phyloP scores from a whole-genome alignment of 2,888 invertebrate genomes.

The Physocephala rufipes region DNA sequence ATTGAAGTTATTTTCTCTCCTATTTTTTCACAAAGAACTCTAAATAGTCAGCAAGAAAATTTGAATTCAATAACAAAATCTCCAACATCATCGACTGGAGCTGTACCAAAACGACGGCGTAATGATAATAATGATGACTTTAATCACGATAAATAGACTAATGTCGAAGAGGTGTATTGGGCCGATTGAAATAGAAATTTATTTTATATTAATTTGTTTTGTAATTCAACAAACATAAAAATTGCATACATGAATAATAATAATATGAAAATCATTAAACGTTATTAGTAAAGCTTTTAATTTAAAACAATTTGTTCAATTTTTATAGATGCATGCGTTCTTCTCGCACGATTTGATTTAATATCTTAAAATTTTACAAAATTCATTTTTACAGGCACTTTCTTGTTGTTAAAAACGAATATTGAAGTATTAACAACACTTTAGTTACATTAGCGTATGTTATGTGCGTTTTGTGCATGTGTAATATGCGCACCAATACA shows the following conservation, averaged over 20 bases:
- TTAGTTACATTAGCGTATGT: too few species aligned
- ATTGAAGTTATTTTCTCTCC: neutral
- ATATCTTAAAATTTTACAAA: slow-evolving; percentile 23
- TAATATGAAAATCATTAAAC: slow-evolving; percentile 33
- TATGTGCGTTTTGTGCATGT: too few species aligned
- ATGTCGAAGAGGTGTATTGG: too few species aligned
- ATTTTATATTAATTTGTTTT: slow-evolving; percentile 26
- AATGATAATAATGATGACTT: slow-evolving; percentile 37
- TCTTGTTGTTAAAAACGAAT: neutral
- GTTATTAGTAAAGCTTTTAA: slow-evolving; percentile 13
- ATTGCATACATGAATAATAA: slow-evolving; percentile 24
- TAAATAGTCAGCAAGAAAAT: slow-evolving; percentile 30
- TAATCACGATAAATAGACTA: neutral
- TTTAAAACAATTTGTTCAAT: neutral
- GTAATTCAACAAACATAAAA: slow-evolving; percentile 27
- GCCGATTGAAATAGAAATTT: too few species aligned
- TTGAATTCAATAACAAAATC: slow-evolving; percentile 15
- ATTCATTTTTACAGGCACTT: slow-evolving; percentile 31
- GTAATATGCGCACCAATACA: too few species aligned
- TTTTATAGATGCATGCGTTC: neutral
- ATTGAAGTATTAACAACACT: too few species aligned
- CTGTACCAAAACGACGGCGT: slow-evolving; percentile 51
- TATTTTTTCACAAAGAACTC: slow-evolving; percentile 27
- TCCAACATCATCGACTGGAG: slow-evolving; percentile 49
- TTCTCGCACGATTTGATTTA: slow-evolving; percentile 5